Conservation (phyloP, 2,888 invertebrate species). For the Tipula lateralis region DNA sequence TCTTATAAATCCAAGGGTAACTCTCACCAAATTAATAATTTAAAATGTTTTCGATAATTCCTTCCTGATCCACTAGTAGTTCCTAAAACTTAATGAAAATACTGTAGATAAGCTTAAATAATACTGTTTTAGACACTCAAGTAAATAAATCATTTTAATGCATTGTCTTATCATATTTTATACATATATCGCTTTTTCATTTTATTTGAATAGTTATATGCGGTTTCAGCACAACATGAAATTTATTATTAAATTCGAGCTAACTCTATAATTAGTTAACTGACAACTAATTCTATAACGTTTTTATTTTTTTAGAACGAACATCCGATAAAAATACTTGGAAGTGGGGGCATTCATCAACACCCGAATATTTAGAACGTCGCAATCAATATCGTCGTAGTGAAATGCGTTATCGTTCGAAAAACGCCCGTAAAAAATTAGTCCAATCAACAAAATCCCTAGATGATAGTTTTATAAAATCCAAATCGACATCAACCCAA, state of each 20-base stretch:
- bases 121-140: background rate
- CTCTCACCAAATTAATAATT: no score
- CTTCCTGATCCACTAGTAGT: no score
- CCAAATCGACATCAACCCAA: background rate
- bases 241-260: background rate
- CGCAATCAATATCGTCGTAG: constrained; percentile 69
- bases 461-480: constrained; percentile 5
- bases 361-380: constrained; percentile 86
- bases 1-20: no score
- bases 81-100: no score
- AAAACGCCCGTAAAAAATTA: constrained; percentile 45
- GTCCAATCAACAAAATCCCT: constrained; percentile 2
- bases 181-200: background rate
- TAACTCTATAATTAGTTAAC: background rate
- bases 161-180: background rate
- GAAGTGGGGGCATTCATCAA: constrained; percentile 59
- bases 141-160: background rate
- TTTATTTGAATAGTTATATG: background rate
- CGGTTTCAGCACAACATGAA: background rate
- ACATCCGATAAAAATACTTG: constrained; percentile 48
- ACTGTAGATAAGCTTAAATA: background rate
- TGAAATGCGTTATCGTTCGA: constrained; percentile 48
- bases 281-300: background rate
- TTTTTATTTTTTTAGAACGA: constrained; percentile 41
- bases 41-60: no score